These are phyloP conservation scores for Hipposideros armiger DNA, from an alignment of 2,113 vertebrate genomes.

Conservation along the genomic window DNA sequence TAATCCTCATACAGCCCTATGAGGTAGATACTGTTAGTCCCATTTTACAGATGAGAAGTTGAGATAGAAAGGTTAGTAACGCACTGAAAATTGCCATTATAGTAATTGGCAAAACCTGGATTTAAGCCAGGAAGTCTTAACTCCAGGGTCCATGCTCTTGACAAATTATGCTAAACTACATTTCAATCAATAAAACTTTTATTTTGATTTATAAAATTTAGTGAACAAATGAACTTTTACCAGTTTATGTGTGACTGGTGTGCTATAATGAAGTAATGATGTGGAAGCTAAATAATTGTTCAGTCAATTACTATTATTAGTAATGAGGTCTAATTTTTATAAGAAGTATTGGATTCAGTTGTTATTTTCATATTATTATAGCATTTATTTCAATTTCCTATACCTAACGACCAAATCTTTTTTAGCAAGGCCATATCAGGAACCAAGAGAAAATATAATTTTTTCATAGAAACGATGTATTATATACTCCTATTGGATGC, in stretches of 20 bases:
- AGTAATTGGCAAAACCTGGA: not conserved
- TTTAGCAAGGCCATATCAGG: slow-evolving; percentile 1
- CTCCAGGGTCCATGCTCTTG: not conserved
- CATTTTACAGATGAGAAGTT: slow-evolving; percentile 17
- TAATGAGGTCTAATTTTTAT: slow-evolving; percentile 39
- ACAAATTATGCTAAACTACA: not conserved
- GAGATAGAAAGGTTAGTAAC: not conserved
- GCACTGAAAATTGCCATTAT: not conserved
- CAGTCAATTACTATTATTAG: slow-evolving; percentile 9
- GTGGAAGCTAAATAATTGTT: slow-evolving; percentile 23
- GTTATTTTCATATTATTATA: slow-evolving; percentile 26
- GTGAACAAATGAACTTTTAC: slow-evolving; percentile 12
- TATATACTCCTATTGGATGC: slow-evolving; percentile 1
- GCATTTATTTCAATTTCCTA: slow-evolving; percentile 40
- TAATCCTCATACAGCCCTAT: not conserved
- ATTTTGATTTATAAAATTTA: slow-evolving; percentile 30
- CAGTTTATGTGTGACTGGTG: not conserved
- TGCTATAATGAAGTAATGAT: slow-evolving; percentile 12
- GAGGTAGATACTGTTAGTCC: not conserved
- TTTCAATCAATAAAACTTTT: slow-evolving; percentile 21
- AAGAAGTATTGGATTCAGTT: not conserved
- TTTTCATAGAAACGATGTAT: not conserved
- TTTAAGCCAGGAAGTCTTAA: not conserved
- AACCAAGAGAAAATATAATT: not conserved
- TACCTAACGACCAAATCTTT: not conserved